Evolutionary conservation across 2,113 vertebrate genomes (phyloP), one percentile per base, ranked within the genome.

Genomic region (Gavia stellata): DNA sequence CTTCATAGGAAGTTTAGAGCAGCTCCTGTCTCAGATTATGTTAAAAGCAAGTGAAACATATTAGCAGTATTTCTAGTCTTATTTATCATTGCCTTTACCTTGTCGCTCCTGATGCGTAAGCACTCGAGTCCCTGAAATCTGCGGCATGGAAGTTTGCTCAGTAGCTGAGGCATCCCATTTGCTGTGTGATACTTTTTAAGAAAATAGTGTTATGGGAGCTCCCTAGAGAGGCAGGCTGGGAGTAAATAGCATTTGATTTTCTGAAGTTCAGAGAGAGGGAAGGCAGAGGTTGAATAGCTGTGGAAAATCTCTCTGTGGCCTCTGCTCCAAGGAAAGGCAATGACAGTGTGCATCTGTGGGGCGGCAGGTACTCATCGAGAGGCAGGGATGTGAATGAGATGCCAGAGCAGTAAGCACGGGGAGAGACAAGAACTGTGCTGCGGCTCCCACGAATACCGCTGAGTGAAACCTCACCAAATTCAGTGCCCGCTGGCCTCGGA

Each of bases 401-500:
- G 45, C 71, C 63, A 24, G 59, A 85, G 75, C 72, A 58, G 74
- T 86, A 62, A 82, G 52, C 3, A 4, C 31, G 50, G 78, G 85
- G 44, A 81, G 81, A 75, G 52, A 24, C 5, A 34, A 36, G 63
- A 75, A n/a, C 53, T 45, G 45, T 80, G 56, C 91, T 90, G 45
- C 15, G 14, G 29, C 33, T 74, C 19, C 63, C 36, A 21, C 21
- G 34, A 38, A 33, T 18, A 73, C 25, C 12, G 42, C 33, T 36
- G 73, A 53, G 73, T 62, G 87, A 92, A 87, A 61, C 65, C 44
- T 94, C 52, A 52, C 38, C 31, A 59, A 58, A 45, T 38, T 53
- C 18, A 45, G 44, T 4, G 23, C 25, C 5, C 1, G 0, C 13
- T 45, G 59, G 6, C 45, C 50, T 70, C 0, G 1, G 44, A 18